A percentile compares a stretch with the other conserved stretches of the same genome.
Evolutionary conservation across 2,797 vertebrate genomes (phyloP).

Genomic region (Chrosomus eos): DNA sequence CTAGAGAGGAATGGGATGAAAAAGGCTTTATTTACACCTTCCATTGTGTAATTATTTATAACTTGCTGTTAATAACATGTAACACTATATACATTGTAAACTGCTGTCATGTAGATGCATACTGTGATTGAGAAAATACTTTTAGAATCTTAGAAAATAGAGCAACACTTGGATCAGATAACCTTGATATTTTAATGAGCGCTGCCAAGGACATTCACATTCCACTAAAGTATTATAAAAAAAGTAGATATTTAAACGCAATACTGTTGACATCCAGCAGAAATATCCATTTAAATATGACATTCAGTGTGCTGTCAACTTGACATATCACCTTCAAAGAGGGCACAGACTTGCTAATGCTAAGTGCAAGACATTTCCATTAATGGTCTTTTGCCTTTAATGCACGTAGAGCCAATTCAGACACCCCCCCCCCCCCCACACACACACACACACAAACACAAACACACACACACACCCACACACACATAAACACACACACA

Average conservation of each 20-base stretch:
- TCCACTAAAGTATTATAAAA: neutral
- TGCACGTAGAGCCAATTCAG: neutral
- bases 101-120: neutral
- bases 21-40: neutral
- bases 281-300: neutral
- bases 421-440: too few species aligned
- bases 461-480: neutral
- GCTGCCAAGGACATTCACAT: neutral
- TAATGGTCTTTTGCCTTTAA: neutral
- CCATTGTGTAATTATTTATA: neutral
- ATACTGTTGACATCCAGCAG: neutral
- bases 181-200: neutral
- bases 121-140: neutral
- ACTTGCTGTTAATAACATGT: neutral
- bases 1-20: neutral
- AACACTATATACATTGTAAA: neutral
- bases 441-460: neutral
- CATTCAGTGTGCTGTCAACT: neutral
- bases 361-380: neutral
- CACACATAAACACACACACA: neutral
- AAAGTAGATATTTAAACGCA: neutral
- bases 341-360: neutral
- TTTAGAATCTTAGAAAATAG: neutral
- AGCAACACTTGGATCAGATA: neutral
- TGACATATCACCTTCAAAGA: constrained; percentile 4